Percentiles rank a stretch among this genome's conserved stretches.
Conservation (phyloP, 2,113 vertebrate genomes). For the Zapornia atra region DNA sequence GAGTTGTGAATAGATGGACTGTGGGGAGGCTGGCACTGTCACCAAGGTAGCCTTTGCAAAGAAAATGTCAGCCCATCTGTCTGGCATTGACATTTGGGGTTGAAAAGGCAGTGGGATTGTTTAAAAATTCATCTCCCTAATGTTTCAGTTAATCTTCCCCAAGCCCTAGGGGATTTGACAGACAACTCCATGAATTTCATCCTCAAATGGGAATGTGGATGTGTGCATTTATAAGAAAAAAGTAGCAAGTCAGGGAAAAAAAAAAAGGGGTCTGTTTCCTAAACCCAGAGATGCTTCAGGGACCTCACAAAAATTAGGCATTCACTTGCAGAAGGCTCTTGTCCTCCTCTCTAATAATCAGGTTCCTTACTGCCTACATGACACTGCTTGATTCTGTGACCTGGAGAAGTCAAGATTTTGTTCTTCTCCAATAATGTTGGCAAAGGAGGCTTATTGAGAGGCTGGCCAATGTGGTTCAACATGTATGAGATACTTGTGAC, state of each 20-base stretch:
- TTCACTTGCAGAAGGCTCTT: not conserved
- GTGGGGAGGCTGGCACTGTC: not conserved
- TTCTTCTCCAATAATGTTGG: not conserved
- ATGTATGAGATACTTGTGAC: not conserved
- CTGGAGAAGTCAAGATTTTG: not conserved
- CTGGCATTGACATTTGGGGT: not conserved
- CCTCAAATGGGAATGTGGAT: not conserved
- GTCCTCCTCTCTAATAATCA: not conserved
- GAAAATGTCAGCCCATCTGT: not conserved
- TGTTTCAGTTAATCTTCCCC: conserved; percentile 21
- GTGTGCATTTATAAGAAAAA: not conserved
- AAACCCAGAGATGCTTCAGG: not conserved
- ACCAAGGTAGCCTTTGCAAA: not conserved
- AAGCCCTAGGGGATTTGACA: not conserved
- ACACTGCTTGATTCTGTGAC: not conserved
- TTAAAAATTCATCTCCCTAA: conserved; percentile 19
- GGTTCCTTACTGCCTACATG: not conserved
- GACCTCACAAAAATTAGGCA: not conserved
- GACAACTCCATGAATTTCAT: not conserved
- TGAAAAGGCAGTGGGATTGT: not conserved
- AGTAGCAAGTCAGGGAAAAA: not conserved
- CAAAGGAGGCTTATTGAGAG: not conserved
- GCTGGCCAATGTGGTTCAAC: not conserved
- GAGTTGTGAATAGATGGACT: not conserved
- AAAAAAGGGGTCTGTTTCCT: not conserved